Evolutionary conservation across 2,888 invertebrate genomes (phyloP).

Genomic region (Archaeoteleia sp.): DNA sequence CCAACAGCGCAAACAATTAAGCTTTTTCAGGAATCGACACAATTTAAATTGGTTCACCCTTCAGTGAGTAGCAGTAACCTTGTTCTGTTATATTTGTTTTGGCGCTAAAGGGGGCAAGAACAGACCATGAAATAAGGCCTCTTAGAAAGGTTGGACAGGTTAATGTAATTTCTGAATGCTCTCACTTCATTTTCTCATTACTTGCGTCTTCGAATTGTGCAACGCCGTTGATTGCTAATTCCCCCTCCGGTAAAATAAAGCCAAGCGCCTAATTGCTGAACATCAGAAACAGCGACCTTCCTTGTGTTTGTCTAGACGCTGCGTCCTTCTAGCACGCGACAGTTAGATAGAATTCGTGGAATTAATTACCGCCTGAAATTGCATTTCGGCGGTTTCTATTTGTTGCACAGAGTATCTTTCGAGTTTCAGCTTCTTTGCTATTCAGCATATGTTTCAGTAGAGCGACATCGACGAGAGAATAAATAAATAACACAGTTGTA

Average conservation of each 20-base stretch:
- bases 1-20: too few relatives aligned
- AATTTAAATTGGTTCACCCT: too few relatives aligned
- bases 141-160: slow-evolving; percentile 16
- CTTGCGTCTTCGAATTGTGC: slow-evolving; percentile 28
- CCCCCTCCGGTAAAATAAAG: slow-evolving; percentile 51
- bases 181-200: slow-evolving; percentile 46
- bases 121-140: slow-evolving; percentile 17
- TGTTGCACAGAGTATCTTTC: slow-evolving; percentile 17
- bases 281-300: slow-evolving; percentile 47
- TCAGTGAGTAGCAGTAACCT: too few relatives aligned
- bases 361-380: slow-evolving; percentile 60
- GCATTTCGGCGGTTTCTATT: slow-evolving; percentile 24
- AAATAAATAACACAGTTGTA: slow-evolving; percentile 22
- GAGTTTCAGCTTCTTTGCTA: slow-evolving; percentile 20
- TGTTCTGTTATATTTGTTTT: not conserved
- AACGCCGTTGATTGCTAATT: slow-evolving; percentile 49
- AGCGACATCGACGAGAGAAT: not conserved
- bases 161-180: slow-evolving; percentile 35
- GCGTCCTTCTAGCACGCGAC: slow-evolving; percentile 51
- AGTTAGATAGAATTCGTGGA: slow-evolving; percentile 57
- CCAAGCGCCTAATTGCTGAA: slow-evolving; percentile 53
- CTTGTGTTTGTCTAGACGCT: slow-evolving; percentile 38
- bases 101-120: slow-evolving; percentile 1
- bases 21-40: too few relatives aligned
- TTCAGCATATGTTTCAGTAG: slow-evolving; percentile 1